These are phyloP conservation scores for Sardinella longiceps DNA, from an alignment of 2,797 vertebrate species.

Conservation along the genomic window DNA sequence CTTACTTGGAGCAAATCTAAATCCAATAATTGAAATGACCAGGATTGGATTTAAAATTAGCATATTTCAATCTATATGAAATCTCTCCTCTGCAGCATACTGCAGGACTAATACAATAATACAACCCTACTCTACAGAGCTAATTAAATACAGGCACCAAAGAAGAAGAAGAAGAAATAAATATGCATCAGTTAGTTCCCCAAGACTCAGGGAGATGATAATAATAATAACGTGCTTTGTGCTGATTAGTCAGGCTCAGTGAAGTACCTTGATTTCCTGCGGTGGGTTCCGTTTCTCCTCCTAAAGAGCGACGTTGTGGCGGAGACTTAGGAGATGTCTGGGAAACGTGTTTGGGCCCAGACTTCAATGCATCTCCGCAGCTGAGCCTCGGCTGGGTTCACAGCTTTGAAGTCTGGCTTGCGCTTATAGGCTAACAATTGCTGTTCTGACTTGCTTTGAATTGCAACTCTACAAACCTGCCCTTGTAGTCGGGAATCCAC, in stretches of 20 bases:
- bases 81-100: background rate
- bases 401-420: background rate
- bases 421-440: background rate
- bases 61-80: background rate
- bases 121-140: background rate
- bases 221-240: background rate
- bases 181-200: background rate
- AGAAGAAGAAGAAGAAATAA: no score
- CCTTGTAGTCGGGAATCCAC: background rate
- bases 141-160: background rate
- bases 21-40: background rate
- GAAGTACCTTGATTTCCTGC: background rate
- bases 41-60: background rate
- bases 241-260: background rate
- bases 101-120: no score
- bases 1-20: no score
- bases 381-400: background rate
- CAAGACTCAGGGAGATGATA: background rate
- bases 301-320: background rate
- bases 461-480: background rate
- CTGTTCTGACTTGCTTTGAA: background rate
- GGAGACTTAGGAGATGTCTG: constrained; percentile 5
- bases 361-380: background rate
- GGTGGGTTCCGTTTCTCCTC: background rate
- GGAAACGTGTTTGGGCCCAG: background rate